Evolutionary conservation across 2,797 vertebrate genomes (phyloP).

Genomic region (Sebastes itinus): DNA sequence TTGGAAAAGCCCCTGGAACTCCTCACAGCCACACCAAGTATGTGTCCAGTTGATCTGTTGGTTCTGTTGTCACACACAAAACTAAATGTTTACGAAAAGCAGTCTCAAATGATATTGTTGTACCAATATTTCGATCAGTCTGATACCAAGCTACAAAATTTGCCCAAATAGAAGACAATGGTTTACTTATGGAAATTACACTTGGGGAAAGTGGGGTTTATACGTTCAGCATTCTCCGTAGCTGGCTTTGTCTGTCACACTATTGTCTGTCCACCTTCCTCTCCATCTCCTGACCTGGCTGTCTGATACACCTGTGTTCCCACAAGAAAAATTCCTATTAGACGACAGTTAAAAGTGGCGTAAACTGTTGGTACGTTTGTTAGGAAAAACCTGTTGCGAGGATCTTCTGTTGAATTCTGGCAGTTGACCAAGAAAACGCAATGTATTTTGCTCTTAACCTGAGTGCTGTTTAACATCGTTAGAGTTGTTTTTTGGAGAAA

Average conservation of each 20-base stretch:
- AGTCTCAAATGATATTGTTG: neutral
- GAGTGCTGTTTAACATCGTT: neutral
- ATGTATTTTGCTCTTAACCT: neutral
- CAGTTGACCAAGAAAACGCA: neutral
- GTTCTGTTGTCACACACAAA: neutral
- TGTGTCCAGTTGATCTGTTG: conserved; percentile 46
- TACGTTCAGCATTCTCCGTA: neutral
- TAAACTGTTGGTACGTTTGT: neutral
- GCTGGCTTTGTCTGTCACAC: neutral
- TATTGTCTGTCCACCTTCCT: too few species aligned
- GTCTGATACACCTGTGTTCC: neutral
- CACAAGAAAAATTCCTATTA: neutral
- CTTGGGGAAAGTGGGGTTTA: neutral
- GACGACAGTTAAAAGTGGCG: neutral
- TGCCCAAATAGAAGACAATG: neutral
- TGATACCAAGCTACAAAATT: neutral
- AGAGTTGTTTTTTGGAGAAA: neutral
- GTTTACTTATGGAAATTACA: neutral
- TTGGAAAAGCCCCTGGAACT: conserved; percentile 93
- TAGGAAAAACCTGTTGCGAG: neutral
- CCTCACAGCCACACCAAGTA: conserved; percentile 96
- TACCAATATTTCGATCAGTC: neutral
- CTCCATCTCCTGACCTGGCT: neutral
- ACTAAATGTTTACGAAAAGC: neutral
- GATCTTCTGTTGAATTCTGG: neutral